Base-by-base conservation (phyloP, 2,113 vertebrate species). In the Kryptolebias marmoratus region DNA sequence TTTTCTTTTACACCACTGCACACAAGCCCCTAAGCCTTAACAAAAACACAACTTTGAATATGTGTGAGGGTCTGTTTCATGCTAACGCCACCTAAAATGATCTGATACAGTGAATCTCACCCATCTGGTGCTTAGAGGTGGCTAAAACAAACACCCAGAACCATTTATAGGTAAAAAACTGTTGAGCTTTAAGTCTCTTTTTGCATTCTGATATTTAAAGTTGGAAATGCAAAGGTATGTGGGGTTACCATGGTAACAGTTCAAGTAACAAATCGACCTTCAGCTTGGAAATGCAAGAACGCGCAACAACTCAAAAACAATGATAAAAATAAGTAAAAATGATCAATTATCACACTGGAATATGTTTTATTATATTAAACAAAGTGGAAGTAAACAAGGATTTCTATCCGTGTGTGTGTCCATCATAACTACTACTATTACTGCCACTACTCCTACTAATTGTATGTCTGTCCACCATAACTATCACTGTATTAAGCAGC, bases 211-310 rank as follows among this genome's bases (percentile, higher is more conserved):
- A 73, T 75, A 74, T 75, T 80, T 56, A 18, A 85, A 85, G 77
- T 66, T 66, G 67, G 64, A 47, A 31, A 77, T 68, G 75, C 80
- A 66, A 79, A 71, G 88, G 84, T 78, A 90, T 76, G 84, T 30
- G 0, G 45, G 58, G 84, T 90, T 87, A 62, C 77, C 71, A 76
- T 67, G 73, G 88, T 15, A 87, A 85, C 88, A 61, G 73, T 30
- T 18, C 4, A 69, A 79, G 81, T 85, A 80, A 79, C 22, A 8
- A 60, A 75, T 64, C 75, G 85, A 81, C 88, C 86, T 81, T 84
- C 71, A 84, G 65, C 53, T 78, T 18, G 36, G 42, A 73, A 53
- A 68, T 22, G 27, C 47, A 39, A 71, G 7, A 30, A 57, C 22
- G 30, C 45, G 56, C 56, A 30, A n/a, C 31, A 0, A 30, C 70